Conservation (phyloP, 2,113 vertebrate species). For the Phoxinus phoxinus region DNA sequence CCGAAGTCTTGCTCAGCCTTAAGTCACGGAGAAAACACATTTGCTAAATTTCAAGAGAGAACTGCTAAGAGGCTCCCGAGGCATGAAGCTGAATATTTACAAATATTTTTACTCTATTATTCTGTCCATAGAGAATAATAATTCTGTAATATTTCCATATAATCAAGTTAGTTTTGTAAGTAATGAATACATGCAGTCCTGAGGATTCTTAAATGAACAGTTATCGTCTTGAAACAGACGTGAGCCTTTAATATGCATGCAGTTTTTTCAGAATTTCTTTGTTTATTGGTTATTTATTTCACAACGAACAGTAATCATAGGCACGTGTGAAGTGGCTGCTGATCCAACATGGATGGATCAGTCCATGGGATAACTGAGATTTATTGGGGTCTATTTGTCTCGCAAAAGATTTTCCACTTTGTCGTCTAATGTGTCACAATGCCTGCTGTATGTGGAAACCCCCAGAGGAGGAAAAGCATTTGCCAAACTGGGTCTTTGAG, state of each 20-base stretch:
- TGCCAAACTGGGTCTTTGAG: conserved; percentile 59
- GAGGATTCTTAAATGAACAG: not conserved
- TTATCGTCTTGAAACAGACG: not conserved
- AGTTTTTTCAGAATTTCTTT: not conserved
- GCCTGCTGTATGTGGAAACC: conserved; percentile 46
- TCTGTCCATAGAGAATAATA: not conserved
- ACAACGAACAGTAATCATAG: not conserved
- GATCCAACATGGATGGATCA: not conserved
- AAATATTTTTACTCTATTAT: conserved; percentile 1
- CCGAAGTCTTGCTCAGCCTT: not conserved
- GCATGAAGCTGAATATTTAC: not conserved
- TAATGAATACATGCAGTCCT: not conserved
- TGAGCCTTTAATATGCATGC: not conserved
- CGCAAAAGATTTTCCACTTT: not conserved
- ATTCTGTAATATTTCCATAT: conserved; percentile 8
- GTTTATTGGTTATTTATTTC: not conserved
- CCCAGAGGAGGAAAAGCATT: conserved; percentile 31
- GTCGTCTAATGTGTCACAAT: conserved; percentile 35
- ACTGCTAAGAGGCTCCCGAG: not conserved
- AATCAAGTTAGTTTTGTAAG: not conserved
- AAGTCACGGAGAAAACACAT: not conserved
- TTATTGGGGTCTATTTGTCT: conserved; percentile 8
- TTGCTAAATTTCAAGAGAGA: conserved; percentile 26
- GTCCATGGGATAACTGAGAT: not conserved
- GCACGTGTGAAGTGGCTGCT: not conserved